phyloP scores from a whole-genome alignment of 2,888 invertebrate genomes.

The Hedya salicella region DNA sequence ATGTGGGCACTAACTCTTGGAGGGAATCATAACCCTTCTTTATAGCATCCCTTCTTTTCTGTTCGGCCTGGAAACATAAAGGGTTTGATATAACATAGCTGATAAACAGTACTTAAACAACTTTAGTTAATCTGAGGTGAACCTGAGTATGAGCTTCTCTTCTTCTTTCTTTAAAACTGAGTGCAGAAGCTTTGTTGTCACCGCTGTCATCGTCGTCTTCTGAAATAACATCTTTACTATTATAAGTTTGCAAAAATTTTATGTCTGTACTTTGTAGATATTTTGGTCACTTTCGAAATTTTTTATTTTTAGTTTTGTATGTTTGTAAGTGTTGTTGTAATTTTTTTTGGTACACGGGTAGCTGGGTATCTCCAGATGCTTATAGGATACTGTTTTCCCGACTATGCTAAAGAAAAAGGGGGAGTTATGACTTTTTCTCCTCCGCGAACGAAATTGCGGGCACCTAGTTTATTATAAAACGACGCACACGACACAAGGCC shows the following conservation, averaged over 20 bases:
- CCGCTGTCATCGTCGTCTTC: constrained; percentile 87
- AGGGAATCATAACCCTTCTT: constrained; percentile 98
- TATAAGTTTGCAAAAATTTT: no score
- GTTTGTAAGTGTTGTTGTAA: no score
- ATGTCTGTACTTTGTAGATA: no score
- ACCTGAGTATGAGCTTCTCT: constrained; percentile 96
- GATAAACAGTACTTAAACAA: background rate
- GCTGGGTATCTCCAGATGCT: no score
- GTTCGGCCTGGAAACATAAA: constrained; percentile 90
- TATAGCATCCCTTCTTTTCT: constrained; percentile 98
- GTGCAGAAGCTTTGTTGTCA: constrained; percentile 84
- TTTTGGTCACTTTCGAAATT: no score
- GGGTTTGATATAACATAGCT: background rate
- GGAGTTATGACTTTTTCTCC: no score
- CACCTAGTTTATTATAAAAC: constrained; percentile 26
- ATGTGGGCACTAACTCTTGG: constrained; percentile 96
- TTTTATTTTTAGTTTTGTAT: no score
- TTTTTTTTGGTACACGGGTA: no score
- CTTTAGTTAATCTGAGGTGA: constrained; percentile 17
- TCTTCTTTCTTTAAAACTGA: constrained; percentile 96
- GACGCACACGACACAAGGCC: constrained; percentile 27
- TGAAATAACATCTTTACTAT: constrained; percentile 55
- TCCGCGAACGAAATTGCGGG: no score
- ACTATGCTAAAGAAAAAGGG: no score
- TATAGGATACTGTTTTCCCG: no score